Evolutionary conservation across 2,888 invertebrate species (phyloP).

Genomic region (Latrodectus elegans): DNA sequence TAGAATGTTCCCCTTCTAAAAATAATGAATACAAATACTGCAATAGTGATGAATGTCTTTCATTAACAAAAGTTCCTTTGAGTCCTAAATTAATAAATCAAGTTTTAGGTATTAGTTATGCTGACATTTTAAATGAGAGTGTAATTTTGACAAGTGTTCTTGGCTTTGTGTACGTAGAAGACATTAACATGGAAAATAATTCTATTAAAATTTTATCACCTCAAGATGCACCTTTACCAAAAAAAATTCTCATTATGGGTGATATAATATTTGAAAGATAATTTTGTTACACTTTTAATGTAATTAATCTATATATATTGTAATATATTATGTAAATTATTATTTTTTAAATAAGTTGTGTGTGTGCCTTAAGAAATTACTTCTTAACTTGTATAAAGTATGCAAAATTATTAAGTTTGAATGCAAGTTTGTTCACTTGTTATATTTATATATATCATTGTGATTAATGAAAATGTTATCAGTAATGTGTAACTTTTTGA

Average conservation of each 20-base stretch:
- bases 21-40: neutral
- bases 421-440: no score
- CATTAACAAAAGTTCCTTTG: constrained; percentile 87
- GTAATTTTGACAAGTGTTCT: constrained; percentile 90
- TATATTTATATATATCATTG: no score
- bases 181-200: constrained; percentile 90
- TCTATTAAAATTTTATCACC: constrained; percentile 93
- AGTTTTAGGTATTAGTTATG: constrained; percentile 73
- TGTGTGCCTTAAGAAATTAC: no score
- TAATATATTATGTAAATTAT: neutral
- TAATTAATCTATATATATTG: neutral
- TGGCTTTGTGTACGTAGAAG: constrained; percentile 91
- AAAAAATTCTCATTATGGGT: constrained; percentile 87
- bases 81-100: constrained; percentile 74
- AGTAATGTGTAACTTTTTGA: no score
- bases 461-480: no score
- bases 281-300: neutral
- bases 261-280: constrained; percentile 84
- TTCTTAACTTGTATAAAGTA: no score
- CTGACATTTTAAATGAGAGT: constrained; percentile 84
- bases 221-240: constrained; percentile 93
- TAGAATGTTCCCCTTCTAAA: neutral
- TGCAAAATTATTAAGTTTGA: no score
- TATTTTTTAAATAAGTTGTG: no score
- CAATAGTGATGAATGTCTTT: constrained; percentile 82